A percentile compares a stretch with the other conserved stretches of the same genome.
Evolutionary conservation across 2,888 invertebrate genomes (phyloP).

Genomic region (Pristionchus entomophagus): DNA sequence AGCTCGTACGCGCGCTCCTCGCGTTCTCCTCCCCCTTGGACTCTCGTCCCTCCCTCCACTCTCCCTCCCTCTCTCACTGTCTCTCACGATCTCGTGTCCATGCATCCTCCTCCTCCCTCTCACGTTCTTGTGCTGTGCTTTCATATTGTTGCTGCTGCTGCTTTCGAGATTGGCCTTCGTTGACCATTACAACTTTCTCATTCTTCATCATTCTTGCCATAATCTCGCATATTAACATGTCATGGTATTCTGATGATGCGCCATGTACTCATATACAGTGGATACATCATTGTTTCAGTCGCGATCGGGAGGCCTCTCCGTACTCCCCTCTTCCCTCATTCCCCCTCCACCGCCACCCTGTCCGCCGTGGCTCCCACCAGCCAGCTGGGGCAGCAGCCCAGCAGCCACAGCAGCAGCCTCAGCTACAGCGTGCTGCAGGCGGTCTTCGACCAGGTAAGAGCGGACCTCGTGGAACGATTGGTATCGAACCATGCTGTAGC

Average conservation of each 20-base stretch:
- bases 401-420: not conserved
- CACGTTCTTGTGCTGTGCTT: not conserved
- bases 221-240: too few species aligned
- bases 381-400: not conserved
- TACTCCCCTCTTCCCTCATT: not conserved
- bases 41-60: not conserved
- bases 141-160: not conserved
- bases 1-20: not conserved
- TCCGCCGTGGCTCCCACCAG: not conserved
- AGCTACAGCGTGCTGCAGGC: conserved; percentile 42
- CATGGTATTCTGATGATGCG: too few species aligned
- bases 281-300: too few species aligned
- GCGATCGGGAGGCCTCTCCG: conserved; percentile 24
- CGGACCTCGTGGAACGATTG: too few species aligned
- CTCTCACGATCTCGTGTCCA: conserved; percentile 25
- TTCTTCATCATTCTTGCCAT: too few species aligned
- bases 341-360: conserved; percentile 19
- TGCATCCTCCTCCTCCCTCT: not conserved
- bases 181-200: too few species aligned
- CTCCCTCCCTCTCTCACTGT: not conserved
- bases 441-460: conserved; percentile 27
- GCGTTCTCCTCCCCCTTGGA: not conserved
- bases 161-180: too few species aligned
- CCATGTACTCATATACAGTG: too few species aligned
- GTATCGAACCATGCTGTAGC: not conserved